These are phyloP conservation scores for Nerophis ophidion DNA, from an alignment of 2,113 vertebrate genomes.

Conservation along the genomic window DNA sequence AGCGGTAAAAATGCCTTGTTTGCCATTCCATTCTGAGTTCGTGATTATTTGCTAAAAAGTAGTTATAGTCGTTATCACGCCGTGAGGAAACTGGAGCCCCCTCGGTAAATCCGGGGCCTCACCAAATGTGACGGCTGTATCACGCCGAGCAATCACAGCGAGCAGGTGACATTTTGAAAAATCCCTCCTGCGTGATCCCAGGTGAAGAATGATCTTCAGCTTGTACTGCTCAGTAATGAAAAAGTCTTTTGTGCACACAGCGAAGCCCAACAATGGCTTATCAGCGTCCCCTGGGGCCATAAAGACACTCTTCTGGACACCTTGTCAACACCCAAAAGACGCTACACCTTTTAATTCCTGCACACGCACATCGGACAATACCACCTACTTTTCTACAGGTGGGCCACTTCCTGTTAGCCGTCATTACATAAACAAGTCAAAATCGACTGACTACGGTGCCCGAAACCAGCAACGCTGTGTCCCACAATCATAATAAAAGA, in stretches of 20 bases:
- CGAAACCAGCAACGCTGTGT: no score
- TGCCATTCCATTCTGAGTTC: no score
- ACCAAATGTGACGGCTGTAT: slow-evolving; percentile 37
- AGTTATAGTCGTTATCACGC: no score
- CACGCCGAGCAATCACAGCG: slow-evolving; percentile 50
- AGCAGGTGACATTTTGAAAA: slow-evolving; percentile 62
- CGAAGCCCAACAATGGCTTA: slow-evolving; percentile 19
- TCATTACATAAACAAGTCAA: no score
- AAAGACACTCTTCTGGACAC: neutral
- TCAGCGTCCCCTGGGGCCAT: slow-evolving; percentile 7
- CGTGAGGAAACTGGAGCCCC: neutral
- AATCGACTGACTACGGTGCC: no score
- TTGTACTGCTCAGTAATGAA: slow-evolving; percentile 59
- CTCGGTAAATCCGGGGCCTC: slow-evolving; percentile 10
- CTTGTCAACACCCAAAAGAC: neutral
- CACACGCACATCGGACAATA: no score
- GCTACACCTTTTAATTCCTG: no score
- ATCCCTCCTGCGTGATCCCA: slow-evolving; percentile 49
- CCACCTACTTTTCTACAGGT: no score
- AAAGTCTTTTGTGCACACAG: slow-evolving; percentile 20
- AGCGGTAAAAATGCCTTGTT: no score
- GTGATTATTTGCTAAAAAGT: no score
- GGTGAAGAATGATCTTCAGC: slow-evolving; percentile 50
- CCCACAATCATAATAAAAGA: no score
- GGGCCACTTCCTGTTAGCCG: no score